Base-by-base conservation (phyloP, 2,113 vertebrate genomes). In the Myocastor coypus region DNA sequence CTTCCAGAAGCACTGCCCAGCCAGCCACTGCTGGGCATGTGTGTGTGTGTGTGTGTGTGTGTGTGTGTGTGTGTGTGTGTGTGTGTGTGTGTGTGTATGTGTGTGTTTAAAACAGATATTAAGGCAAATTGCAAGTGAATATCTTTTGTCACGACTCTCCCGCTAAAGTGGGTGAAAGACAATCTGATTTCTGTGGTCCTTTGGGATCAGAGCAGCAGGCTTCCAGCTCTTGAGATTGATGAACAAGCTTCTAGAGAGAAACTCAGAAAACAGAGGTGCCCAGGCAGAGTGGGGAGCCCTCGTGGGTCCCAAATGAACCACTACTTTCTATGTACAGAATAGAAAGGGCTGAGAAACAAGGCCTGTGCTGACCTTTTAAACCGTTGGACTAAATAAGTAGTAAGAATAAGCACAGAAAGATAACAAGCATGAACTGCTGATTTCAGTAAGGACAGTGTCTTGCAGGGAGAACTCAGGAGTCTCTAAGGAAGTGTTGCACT, bases 191-290 rank as follows among this genome's bases (percentile, higher is more conserved):
- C 66, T 46, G 83, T 24, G 5, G 88, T 95, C 46, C 30, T 93
- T 95, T 82, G 94, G 94, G 97, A 69, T 87, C n/a, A 84, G 90
- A 88, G 94, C 88, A 91, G 90, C 90, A 75, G 82, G 94, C 97
- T 94, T 94, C 94, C 81, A 52, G 94, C 95, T 97, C 96, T 94
- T 94, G 95, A 95, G 63, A 85, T 71, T 66, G 94, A 89, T 95
- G 96, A 96, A 17, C 68, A 42, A 64, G 59, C 80, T 95, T 96
- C 90, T 42, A 64, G 97, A 93, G 90, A 92, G 94, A 93, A 95
- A 89, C 91, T 94, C 34, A 17, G 97, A 97, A 97, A 95, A 90
- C 73, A 96, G 92, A 4, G 91, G 71, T 80, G 59, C 87, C 84
- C 84, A 59, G 63, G 40, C 52, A 50, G 14, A 40, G 73, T 0